A percentile compares a stretch with the other conserved stretches of the same genome.
Evolutionary conservation across 2,888 invertebrate genomes (phyloP).

Genomic region (Dasypolia templi): DNA sequence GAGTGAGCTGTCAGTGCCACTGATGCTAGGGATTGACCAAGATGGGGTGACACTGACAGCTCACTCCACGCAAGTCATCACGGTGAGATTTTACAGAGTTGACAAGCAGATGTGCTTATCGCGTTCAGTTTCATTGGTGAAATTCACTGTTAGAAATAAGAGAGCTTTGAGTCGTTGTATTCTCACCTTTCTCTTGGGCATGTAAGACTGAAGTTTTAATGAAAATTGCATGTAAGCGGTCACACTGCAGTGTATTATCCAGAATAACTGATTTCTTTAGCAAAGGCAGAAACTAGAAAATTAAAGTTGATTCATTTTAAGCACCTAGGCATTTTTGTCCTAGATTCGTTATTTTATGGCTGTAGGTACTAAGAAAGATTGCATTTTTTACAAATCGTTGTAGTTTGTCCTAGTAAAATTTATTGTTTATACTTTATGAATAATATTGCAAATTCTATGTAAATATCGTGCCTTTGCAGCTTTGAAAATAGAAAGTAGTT

Average conservation of each 20-base stretch:
- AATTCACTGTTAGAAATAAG: not conserved
- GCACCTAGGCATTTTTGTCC: not conserved
- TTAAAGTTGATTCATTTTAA: not conserved
- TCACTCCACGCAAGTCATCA: no score
- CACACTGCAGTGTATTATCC: not conserved
- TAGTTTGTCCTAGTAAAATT: not conserved
- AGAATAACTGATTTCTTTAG: not conserved
- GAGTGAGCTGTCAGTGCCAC: not conserved
- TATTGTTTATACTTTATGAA: not conserved
- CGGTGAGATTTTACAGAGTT: no score
- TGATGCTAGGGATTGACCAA: not conserved
- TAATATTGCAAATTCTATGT: slow-evolving; percentile 15
- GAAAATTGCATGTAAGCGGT: not conserved
- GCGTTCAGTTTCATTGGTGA: not conserved
- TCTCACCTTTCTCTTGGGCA: not conserved
- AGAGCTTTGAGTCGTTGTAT: not conserved
- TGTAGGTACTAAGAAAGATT: not conserved
- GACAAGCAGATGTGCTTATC: no score
- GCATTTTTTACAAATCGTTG: no score
- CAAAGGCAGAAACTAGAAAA: not conserved
- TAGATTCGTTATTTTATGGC: not conserved
- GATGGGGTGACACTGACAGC: not conserved
- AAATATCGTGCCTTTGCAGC: slow-evolving; percentile 21
- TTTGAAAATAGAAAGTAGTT: slow-evolving; percentile 68
- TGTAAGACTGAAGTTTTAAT: not conserved